Conservation (phyloP, 2,888 invertebrate genomes). For the Ceraclea dissimilis region DNA sequence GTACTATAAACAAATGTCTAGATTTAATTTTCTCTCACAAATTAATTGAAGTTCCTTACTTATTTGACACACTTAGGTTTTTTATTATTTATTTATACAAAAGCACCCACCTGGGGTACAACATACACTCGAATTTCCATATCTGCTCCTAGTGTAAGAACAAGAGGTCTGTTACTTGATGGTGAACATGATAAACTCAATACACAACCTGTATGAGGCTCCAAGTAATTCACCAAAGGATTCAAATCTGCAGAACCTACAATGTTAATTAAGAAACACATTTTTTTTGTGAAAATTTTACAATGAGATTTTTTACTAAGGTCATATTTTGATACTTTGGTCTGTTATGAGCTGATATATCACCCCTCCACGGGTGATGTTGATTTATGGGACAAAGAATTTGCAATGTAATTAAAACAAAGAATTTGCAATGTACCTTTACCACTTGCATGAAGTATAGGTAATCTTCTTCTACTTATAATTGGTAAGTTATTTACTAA, state of each 20-base stretch:
- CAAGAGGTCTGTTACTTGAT: background rate
- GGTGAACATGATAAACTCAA: conserved; percentile 12
- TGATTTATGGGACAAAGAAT: too few relatives aligned
- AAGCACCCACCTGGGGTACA: conserved; percentile 15
- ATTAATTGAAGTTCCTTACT: too few relatives aligned
- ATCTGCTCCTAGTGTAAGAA: conserved; percentile 20
- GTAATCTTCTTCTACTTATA: too few relatives aligned
- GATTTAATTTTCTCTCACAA: too few relatives aligned
- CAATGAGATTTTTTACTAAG: background rate
- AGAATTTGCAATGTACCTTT: too few relatives aligned
- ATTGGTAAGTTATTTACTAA: too few relatives aligned
- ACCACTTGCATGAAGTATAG: too few relatives aligned
- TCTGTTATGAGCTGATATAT: background rate
- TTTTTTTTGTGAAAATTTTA: background rate
- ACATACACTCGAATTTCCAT: conserved; percentile 18
- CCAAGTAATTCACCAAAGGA: conserved; percentile 8
- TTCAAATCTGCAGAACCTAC: conserved; percentile 8
- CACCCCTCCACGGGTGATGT: too few relatives aligned
- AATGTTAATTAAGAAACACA: background rate
- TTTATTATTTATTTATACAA: too few relatives aligned
- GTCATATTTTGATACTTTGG: background rate
- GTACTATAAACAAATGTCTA: too few relatives aligned
- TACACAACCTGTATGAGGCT: conserved; percentile 15
- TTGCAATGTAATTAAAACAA: too few relatives aligned
- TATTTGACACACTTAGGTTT: too few relatives aligned